Conservation (phyloP, 2,797 vertebrate genomes). For the Sebastolobus altivelis region DNA sequence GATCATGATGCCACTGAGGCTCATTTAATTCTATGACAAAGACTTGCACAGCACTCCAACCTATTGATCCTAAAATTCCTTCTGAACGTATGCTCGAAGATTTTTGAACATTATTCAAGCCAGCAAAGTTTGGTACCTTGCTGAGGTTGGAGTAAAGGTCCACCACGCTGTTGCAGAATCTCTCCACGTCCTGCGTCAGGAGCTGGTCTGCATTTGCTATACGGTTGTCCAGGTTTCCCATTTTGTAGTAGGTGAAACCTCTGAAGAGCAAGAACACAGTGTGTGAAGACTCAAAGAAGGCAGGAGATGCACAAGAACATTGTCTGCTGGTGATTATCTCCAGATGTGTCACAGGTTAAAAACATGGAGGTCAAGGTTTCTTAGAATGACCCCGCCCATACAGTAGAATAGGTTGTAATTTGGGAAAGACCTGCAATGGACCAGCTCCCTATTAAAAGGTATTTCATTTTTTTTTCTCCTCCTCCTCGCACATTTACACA, state of each 20-base stretch:
- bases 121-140: constrained; percentile 85
- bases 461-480: too few species aligned
- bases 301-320: not conserved
- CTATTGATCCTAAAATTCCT: not conserved
- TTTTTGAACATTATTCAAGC: not conserved
- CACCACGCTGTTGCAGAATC: constrained; percentile 98
- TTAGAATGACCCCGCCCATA: too few species aligned
- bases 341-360: not conserved
- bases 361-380: not conserved
- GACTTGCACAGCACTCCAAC: not conserved
- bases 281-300: not conserved
- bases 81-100: not conserved
- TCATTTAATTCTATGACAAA: too few species aligned
- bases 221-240: constrained; percentile 99
- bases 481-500: too few species aligned
- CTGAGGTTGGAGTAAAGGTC: constrained; percentile 99
- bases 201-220: constrained; percentile 98
- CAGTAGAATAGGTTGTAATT: too few species aligned
- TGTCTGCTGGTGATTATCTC: not conserved
- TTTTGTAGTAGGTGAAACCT: constrained; percentile 97
- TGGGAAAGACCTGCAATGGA: too few species aligned
- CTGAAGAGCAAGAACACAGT: constrained; percentile 75
- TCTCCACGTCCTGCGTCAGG: constrained; percentile 98
- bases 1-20: too few species aligned
- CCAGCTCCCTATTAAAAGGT: too few species aligned